phyloP scores from a whole-genome alignment of 2,888 invertebrate species.

The Lycophotia porphyrea region DNA sequence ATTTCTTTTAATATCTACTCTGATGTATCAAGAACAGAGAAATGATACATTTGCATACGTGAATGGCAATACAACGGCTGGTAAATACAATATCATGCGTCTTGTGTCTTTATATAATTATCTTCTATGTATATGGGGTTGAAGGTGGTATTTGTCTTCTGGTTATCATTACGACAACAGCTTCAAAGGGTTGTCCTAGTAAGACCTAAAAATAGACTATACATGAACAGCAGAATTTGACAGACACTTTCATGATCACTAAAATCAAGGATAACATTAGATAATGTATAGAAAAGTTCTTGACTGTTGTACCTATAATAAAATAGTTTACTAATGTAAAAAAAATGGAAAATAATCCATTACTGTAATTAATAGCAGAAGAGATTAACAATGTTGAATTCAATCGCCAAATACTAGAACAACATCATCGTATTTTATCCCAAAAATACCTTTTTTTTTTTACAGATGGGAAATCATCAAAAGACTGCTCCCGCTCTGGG shows the following conservation, averaged over 20 bases:
- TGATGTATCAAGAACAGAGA: conserved; percentile 3
- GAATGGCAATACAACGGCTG: not conserved
- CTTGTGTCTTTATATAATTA: not conserved
- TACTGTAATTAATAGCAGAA: conserved; percentile 13
- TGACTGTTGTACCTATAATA: not conserved
- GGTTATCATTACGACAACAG: not conserved
- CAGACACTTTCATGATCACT: no score
- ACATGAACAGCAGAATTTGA: not conserved
- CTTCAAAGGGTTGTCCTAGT: not conserved
- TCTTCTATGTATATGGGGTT: not conserved
- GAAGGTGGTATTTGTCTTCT: not conserved
- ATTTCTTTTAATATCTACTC: conserved; percentile 21
- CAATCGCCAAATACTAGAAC: conserved; percentile 4
- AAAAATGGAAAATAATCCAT: not conserved
- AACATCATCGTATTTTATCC: conserved; percentile 21
- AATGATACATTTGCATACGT: conserved; percentile 13
- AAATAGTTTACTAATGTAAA: not conserved
- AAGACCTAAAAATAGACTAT: not conserved
- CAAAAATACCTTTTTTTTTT: conserved; percentile 21
- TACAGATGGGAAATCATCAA: no score
- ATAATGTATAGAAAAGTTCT: not conserved
- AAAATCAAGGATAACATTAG: no score
- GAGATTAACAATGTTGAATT: not conserved
- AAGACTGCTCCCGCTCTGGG: no score
- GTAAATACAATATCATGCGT: conserved; percentile 21